Evolutionary conservation across 1,140 invertebrate species (phyloP).

Genomic region (Tetragnatha versicolor): DNA sequence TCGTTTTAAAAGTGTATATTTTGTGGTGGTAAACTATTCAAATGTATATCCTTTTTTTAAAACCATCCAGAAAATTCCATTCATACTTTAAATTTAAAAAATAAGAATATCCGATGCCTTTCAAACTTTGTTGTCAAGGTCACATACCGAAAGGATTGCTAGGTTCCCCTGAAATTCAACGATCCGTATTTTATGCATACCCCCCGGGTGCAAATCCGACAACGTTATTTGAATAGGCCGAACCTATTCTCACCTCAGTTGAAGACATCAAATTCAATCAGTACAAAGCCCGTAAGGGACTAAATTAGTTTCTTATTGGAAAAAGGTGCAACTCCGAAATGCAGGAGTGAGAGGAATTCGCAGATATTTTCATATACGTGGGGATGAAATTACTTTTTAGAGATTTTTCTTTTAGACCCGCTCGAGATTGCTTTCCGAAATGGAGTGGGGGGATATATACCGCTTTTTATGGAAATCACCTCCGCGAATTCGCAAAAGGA

Average conservation of each 20-base stretch:
- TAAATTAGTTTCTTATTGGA: conserved; percentile 7
- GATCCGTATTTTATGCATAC: too few species aligned
- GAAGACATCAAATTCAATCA: conserved; percentile 21
- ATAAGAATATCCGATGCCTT: too few species aligned
- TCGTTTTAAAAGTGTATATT: too few species aligned
- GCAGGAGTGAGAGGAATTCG: neutral
- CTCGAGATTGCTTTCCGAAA: neutral
- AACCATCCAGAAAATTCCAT: too few species aligned
- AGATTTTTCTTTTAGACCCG: neutral
- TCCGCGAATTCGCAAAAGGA: neutral
- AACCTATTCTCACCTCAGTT: neutral
- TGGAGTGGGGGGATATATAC: too few species aligned
- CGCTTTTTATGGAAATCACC: conserved; percentile 1
- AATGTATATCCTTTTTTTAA: too few species aligned
- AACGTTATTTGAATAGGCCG: neutral
- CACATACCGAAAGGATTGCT: too few species aligned
- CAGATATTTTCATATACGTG: conserved; percentile 10
- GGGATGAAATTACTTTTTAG: conserved; percentile 8
- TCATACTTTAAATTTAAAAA: too few species aligned
- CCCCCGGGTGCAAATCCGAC: too few species aligned
- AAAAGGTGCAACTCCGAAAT: neutral
- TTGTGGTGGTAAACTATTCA: too few species aligned
- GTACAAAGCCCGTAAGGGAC: neutral
- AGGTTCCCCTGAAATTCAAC: too few species aligned
- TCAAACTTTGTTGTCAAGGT: too few species aligned